phyloP scores from a whole-genome alignment of 1,140 invertebrate genomes.

The Euura lappo region DNA sequence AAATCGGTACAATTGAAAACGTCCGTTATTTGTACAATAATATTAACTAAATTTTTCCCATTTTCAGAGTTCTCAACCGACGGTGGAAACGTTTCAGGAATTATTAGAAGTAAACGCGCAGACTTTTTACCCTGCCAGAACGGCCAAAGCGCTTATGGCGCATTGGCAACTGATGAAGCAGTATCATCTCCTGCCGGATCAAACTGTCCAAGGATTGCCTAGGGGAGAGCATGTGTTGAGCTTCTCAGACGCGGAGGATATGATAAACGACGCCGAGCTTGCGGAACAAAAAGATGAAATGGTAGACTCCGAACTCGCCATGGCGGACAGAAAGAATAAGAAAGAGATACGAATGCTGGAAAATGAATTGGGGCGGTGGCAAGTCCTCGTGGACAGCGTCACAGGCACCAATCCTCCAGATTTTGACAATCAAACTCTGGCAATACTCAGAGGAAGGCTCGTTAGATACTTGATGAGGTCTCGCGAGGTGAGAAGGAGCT shows the following conservation, averaged over 20 bases:
- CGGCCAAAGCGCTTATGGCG: conserved; percentile 80
- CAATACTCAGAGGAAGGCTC: conserved; percentile 88
- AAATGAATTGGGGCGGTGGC: conserved; percentile 89
- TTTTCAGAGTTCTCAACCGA: conserved; percentile 67
- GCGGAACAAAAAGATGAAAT: conserved; percentile 80
- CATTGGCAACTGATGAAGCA: conserved; percentile 96
- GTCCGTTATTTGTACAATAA: conserved; percentile 23
- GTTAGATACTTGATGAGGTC: conserved; percentile 95
- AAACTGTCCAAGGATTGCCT: conserved; percentile 73
- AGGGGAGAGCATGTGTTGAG: conserved; percentile 75
- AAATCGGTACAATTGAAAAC: conserved; percentile 73
- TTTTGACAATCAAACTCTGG: conserved; percentile 91
- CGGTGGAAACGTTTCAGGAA: conserved; percentile 82
- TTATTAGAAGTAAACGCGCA: conserved; percentile 85
- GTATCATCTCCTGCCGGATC: conserved; percentile 90
- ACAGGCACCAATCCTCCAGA: conserved; percentile 80
- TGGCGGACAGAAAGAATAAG: conserved; percentile 74
- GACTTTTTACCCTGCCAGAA: conserved; percentile 87
- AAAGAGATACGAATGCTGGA: conserved; percentile 89
- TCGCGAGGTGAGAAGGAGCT: conserved; percentile 73
- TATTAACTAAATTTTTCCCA: conserved; percentile 36
- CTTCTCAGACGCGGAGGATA: conserved; percentile 93
- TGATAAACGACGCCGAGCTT: conserved; percentile 84
- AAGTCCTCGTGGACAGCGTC: conserved; percentile 91
- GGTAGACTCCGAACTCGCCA: conserved; percentile 71